These are phyloP conservation scores for Musca vetustissima DNA, from an alignment of 1,140 invertebrate species.

Conservation along the genomic window DNA sequence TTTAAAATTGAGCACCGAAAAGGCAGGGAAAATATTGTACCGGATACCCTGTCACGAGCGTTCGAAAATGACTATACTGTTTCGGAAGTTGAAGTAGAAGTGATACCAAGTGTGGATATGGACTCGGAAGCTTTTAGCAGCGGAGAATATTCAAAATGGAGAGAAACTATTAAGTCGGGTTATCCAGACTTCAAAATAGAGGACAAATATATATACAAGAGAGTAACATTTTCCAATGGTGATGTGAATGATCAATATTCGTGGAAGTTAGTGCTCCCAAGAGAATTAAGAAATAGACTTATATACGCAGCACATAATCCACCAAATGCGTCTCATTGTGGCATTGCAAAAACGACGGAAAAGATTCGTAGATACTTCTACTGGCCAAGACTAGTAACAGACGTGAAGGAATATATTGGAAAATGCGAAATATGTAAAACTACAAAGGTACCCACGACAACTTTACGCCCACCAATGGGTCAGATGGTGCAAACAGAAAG, in stretches of 20 bases:
- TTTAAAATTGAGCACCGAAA: slow-evolving; percentile 49
- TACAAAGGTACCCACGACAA: background rate
- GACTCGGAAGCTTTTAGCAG: slow-evolving; percentile 14
- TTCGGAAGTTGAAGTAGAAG: slow-evolving; percentile 8
- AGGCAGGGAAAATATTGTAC: slow-evolving; percentile 45
- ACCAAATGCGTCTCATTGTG: background rate
- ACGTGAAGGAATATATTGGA: background rate
- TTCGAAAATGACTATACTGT: slow-evolving; percentile 1
- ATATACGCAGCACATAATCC: slow-evolving; percentile 1
- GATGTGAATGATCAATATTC: background rate
- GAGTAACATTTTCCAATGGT: slow-evolving; percentile 2
- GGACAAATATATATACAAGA: slow-evolving; percentile 26
- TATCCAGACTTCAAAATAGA: slow-evolving; percentile 27
- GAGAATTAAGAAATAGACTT: background rate
- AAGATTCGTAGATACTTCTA: background rate
- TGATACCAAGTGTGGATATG: slow-evolving; percentile 18
- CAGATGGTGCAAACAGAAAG: background rate
- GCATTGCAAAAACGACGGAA: background rate
- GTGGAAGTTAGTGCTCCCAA: slow-evolving; percentile 5
- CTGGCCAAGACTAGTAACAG: background rate
- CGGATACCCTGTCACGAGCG: slow-evolving; percentile 44
- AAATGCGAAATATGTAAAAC: background rate
- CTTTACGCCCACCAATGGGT: background rate
- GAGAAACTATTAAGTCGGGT: slow-evolving; percentile 5
- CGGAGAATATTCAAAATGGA: slow-evolving; percentile 19